Evolutionary conservation across 2,888 invertebrate species (phyloP).

Genomic region (Hypomecis atomaria): DNA sequence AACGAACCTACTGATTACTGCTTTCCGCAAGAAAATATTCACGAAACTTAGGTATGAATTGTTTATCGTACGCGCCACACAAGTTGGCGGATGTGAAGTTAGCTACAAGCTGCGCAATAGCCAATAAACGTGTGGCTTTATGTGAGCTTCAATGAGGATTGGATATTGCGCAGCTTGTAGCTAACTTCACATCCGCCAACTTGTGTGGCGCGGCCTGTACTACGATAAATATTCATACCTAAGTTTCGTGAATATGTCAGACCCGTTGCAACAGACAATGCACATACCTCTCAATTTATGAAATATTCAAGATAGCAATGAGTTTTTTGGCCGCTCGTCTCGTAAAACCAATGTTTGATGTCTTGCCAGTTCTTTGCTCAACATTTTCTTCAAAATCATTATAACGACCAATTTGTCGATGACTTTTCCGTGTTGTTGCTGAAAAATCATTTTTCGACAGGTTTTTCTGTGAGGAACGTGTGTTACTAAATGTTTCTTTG

Average conservation of each 20-base stretch:
- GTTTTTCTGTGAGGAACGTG: neutral
- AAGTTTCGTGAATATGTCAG: neutral
- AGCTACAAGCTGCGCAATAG: too few species aligned
- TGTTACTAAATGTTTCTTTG: constrained; percentile 1
- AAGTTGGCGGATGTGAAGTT: too few species aligned
- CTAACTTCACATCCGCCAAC: too few species aligned
- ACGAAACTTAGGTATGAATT: too few species aligned
- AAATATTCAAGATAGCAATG: constrained; percentile 19
- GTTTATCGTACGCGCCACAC: too few species aligned
- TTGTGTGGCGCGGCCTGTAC: too few species aligned
- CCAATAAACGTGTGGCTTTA: too few species aligned
- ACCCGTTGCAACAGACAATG: neutral
- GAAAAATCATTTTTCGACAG: constrained; percentile 24
- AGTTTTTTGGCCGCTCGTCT: constrained; percentile 24
- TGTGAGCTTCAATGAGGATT: too few species aligned
- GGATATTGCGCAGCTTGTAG: too few species aligned
- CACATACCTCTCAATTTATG: neutral
- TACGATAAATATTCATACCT: too few species aligned
- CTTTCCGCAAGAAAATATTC: too few species aligned
- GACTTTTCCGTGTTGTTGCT: constrained; percentile 26
- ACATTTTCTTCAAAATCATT: constrained; percentile 33
- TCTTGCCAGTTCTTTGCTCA: constrained; percentile 36
- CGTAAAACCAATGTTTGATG: constrained; percentile 33
- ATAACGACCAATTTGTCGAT: constrained; percentile 40
- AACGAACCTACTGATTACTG: too few species aligned